Conservation (phyloP, 2,113 vertebrate genomes). For the Ciconia maguari region DNA sequence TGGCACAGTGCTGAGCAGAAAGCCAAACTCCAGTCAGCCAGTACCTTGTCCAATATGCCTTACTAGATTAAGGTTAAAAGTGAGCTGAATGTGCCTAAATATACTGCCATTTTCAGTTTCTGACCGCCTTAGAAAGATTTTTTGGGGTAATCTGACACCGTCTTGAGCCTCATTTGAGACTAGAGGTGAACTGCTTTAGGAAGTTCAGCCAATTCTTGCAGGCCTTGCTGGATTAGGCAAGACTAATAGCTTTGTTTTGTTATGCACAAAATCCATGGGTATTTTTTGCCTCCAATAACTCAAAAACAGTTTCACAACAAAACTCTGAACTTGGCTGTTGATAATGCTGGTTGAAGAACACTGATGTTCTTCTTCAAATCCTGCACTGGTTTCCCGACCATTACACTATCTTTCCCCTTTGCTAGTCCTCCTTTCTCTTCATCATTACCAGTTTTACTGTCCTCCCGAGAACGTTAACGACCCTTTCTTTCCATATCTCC, state of each 20-base stretch:
- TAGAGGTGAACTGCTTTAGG: not conserved
- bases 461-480: not conserved
- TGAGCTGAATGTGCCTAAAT: not conserved
- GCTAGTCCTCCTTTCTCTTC: not conserved
- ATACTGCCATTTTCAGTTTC: not conserved
- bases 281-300: not conserved
- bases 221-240: not conserved
- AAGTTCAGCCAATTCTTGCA: not conserved
- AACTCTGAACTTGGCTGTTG: not conserved
- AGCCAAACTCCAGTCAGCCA: not conserved
- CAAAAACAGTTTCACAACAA: not conserved
- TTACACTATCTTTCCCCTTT: not conserved
- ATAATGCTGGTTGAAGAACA: not conserved
- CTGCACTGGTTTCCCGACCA: not conserved
- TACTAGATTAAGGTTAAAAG: not conserved
- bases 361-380: too few species aligned
- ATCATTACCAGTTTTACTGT: not conserved
- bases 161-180: not conserved
- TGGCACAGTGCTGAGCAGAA: not conserved
- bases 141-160: not conserved
- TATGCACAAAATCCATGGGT: not conserved
- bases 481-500: not conserved
- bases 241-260: not conserved
- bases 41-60: not conserved
- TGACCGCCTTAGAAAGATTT: not conserved